Percentiles rank a stretch among this genome's conserved stretches.
Conservation (phyloP, 1,140 invertebrate species). For the Subanguina moxae region DNA sequence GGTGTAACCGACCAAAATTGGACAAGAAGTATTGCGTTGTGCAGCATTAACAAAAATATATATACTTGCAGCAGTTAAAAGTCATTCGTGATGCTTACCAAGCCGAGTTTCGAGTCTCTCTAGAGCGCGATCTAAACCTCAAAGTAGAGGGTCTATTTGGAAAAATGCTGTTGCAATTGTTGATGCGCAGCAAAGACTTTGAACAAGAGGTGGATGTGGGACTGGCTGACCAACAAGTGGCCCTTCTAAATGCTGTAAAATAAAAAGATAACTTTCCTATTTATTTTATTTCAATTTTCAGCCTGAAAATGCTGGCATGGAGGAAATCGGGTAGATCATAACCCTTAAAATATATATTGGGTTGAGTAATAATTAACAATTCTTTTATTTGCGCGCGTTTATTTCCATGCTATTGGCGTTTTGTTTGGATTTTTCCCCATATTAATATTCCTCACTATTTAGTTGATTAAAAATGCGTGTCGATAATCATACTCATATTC, state of each 20-base stretch:
- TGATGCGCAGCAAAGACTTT: conserved; percentile 31
- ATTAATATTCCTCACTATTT: too few species aligned
- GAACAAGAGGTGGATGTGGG: conserved; percentile 42
- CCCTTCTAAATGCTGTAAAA: background rate
- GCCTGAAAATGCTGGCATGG: too few species aligned
- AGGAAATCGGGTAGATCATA: background rate
- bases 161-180: conserved; percentile 41
- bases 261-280: too few species aligned
- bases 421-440: too few species aligned
- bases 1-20: too few species aligned
- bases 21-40: too few species aligned
- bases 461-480: too few species aligned
- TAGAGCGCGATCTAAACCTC: conserved; percentile 40
- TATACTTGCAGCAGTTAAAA: conserved; percentile 47
- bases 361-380: too few species aligned
- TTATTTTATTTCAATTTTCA: too few species aligned
- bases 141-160: conserved; percentile 50
- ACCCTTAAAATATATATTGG: background rate
- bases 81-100: conserved; percentile 46
- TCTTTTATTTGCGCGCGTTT: too few species aligned
- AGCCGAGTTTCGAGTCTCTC: conserved; percentile 35
- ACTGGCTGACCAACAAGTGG: conserved; percentile 26
- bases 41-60: background rate
- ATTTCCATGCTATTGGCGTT: too few species aligned
- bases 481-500: too few species aligned